phyloP scores from a whole-genome alignment of 2,888 invertebrate species.

The Brachypalpus laphriformis region DNA sequence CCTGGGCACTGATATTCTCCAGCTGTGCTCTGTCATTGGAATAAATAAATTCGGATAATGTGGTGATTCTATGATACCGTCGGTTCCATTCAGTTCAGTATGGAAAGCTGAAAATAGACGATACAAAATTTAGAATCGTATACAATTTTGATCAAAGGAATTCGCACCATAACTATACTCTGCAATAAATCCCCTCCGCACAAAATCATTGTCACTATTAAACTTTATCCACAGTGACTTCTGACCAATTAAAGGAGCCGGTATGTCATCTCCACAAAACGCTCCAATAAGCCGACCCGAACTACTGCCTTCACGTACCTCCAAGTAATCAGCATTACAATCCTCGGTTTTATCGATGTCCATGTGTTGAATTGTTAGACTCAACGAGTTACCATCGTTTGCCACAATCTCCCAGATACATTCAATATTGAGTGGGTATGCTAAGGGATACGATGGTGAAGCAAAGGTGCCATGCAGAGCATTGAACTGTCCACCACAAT shows the following conservation, averaged over 20 bases:
- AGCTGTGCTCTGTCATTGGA: conserved; percentile 84
- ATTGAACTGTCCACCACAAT: conserved; percentile 88
- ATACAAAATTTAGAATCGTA: neutral
- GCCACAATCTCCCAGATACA: conserved; percentile 90
- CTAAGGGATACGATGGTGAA: conserved; percentile 88
- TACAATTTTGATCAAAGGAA: neutral
- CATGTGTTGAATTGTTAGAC: conserved; percentile 87
- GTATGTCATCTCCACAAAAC: conserved; percentile 88
- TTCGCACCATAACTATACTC: conserved; percentile 87
- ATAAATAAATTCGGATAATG: conserved; percentile 85
- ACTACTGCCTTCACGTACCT: conserved; percentile 88
- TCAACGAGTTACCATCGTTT: conserved; percentile 88
- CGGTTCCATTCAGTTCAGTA: conserved; percentile 87
- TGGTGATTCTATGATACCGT: conserved; percentile 91
- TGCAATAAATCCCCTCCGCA: conserved; percentile 89
- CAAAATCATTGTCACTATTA: conserved; percentile 85
- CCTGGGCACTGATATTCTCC: conserved; percentile 87
- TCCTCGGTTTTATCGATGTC: conserved; percentile 88
- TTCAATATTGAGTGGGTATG: conserved; percentile 87
- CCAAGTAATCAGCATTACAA: conserved; percentile 93
- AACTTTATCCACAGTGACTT: conserved; percentile 90
- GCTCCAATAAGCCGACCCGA: conserved; percentile 87
- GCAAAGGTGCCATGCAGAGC: conserved; percentile 86
- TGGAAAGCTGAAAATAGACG: conserved; percentile 84
- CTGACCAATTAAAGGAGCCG: conserved; percentile 85